These are phyloP conservation scores for Clepsis dumicolana DNA, from an alignment of 2,888 invertebrate species.

Conservation along the genomic window DNA sequence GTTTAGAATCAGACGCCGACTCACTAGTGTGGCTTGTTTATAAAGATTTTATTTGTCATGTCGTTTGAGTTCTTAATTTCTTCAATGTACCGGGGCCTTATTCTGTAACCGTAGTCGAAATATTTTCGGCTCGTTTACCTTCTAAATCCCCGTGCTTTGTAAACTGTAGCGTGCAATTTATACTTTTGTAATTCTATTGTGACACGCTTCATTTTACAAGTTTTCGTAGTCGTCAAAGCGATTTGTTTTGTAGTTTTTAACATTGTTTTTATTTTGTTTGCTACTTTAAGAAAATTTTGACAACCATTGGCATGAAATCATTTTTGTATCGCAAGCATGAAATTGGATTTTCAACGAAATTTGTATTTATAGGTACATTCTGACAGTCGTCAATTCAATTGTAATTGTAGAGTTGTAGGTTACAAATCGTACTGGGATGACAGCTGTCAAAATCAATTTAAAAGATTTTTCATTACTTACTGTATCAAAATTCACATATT, in stretches of 20 bases:
- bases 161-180: constrained; percentile 19
- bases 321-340: constrained; percentile 31
- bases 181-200: constrained; percentile 7
- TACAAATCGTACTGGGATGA: background rate
- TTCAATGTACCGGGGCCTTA: constrained; percentile 20
- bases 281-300: constrained; percentile 9
- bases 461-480: background rate
- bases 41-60: constrained; percentile 50
- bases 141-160: constrained; percentile 7
- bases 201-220: constrained; percentile 16
- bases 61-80: constrained; percentile 15
- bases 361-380: background rate
- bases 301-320: constrained; percentile 34
- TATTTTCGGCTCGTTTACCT: background rate
- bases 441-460: background rate
- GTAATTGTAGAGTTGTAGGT: background rate
- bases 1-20: constrained; percentile 82
- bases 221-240: constrained; percentile 9
- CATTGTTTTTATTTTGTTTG: constrained; percentile 30
- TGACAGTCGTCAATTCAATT: background rate
- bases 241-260: constrained; percentile 22
- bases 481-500: background rate
- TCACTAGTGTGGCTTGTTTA: constrained; percentile 80
- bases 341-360: background rate
- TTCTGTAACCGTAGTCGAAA: constrained; percentile 14